A percentile compares a stretch with the other conserved stretches of the same genome.
Evolutionary conservation across 1,140 invertebrate genomes (phyloP).

Genomic region (Marisa cornuarietis): DNA sequence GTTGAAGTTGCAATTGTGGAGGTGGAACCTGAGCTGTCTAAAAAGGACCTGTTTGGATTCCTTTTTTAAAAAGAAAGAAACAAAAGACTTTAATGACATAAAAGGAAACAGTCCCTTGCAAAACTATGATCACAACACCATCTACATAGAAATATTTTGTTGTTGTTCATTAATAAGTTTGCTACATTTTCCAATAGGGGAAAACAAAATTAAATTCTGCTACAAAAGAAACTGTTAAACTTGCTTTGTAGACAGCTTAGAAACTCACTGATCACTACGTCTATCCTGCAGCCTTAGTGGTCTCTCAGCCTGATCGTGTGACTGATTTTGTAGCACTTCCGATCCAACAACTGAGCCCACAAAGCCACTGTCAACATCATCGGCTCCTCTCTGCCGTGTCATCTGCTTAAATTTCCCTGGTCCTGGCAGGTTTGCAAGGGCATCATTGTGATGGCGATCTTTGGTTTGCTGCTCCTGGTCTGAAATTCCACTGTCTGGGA

Average conservation of each 20-base stretch:
- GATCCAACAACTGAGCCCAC: conserved; percentile 58
- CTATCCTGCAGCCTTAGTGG: conserved; percentile 40
- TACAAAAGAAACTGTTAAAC: too few species aligned
- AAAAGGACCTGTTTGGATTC: conserved; percentile 1
- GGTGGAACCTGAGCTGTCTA: conserved; percentile 14
- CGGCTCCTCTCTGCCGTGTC: conserved; percentile 49
- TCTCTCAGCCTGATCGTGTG: conserved; percentile 30
- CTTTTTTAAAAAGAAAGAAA: conserved; percentile 9
- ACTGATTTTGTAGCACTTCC: conserved; percentile 43
- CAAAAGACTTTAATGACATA: background rate
- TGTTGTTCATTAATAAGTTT: too few species aligned
- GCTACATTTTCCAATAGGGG: too few species aligned
- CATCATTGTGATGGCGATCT: conserved; percentile 24
- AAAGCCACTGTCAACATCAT: conserved; percentile 59
- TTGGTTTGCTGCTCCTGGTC: conserved; percentile 40
- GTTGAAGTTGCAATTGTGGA: background rate
- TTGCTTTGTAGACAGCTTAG: too few species aligned
- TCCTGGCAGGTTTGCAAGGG: conserved; percentile 45
- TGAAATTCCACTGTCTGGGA: conserved; percentile 55
- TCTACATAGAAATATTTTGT: background rate
- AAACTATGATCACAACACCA: background rate
- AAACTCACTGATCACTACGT: conserved; percentile 11
- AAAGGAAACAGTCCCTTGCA: background rate
- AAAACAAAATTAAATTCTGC: too few species aligned
- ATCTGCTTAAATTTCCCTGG: conserved; percentile 59